These are phyloP conservation scores for Sisyra nigra DNA, from an alignment of 2,888 invertebrate genomes.

Conservation along the genomic window DNA sequence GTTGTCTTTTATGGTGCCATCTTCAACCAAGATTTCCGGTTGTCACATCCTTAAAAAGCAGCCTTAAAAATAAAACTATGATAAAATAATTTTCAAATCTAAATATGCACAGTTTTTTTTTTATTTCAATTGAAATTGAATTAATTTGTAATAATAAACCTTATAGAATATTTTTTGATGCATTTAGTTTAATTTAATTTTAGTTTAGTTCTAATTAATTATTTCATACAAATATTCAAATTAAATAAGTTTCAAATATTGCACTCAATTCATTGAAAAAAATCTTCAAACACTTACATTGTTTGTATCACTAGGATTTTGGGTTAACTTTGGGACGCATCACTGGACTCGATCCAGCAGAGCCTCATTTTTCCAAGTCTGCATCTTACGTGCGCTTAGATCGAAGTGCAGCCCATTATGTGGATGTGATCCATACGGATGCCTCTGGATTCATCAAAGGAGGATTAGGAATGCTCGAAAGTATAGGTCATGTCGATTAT, in stretches of 20 bases:
- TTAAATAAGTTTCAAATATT: not conserved
- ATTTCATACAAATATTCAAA: no score
- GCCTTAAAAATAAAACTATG: no score
- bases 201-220: no score
- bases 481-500: slow-evolving; percentile 80
- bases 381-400: slow-evolving; percentile 69
- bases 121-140: no score
- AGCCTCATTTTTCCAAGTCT: slow-evolving; percentile 76
- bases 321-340: slow-evolving; percentile 60
- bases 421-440: slow-evolving; percentile 83
- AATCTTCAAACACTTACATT: no score
- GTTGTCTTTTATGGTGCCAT: no score
- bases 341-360: slow-evolving; percentile 81
- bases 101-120: no score
- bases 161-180: no score
- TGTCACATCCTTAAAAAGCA: no score
- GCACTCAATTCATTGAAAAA: not conserved
- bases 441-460: slow-evolving; percentile 59
- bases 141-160: no score
- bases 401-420: slow-evolving; percentile 71
- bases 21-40: no score
- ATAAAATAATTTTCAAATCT: no score
- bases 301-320: slow-evolving; percentile 39
- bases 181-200: not conserved
- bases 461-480: slow-evolving; percentile 64